Percentiles rank a stretch among this genome's conserved stretches.
Evolutionary conservation across 2,888 invertebrate genomes (phyloP).

Genomic region (Andrena chrysosceles): DNA sequence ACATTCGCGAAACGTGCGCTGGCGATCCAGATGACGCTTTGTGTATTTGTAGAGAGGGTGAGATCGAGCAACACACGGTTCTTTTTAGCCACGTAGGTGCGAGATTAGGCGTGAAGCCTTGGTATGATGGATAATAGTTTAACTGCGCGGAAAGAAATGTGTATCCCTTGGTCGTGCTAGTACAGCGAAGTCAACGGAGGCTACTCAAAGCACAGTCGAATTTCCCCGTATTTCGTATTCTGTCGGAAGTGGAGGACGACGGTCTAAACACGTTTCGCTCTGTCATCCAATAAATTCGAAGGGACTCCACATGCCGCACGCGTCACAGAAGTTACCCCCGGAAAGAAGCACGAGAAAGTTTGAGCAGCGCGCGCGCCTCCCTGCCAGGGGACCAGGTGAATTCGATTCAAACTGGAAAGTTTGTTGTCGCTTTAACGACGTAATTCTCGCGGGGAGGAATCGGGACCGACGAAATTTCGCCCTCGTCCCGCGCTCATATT

Average conservation of each 20-base stretch:
- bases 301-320: not conserved
- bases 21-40: conserved; percentile 15
- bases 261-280: conserved; percentile 23
- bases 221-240: not conserved
- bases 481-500: conserved; percentile 28
- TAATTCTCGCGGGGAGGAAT: conserved; percentile 29
- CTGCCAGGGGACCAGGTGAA: conserved; percentile 34
- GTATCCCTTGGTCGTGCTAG: too few species aligned
- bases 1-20: not conserved
- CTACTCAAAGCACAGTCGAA: conserved; percentile 1
- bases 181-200: too few species aligned
- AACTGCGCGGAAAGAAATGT: too few species aligned
- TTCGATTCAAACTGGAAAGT: conserved; percentile 48
- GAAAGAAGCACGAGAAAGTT: conserved; percentile 41
- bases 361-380: not conserved
- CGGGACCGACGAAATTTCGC: conserved; percentile 23
- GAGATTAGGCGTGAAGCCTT: not conserved
- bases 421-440: conserved; percentile 39
- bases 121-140: too few species aligned
- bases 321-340: conserved; percentile 33
- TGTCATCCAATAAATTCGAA: conserved; percentile 44
- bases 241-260: not conserved
- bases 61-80: conserved; percentile 3
- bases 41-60: conserved; percentile 3
- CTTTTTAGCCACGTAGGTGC: not conserved